Percentiles rank a stretch among this genome's conserved stretches.
Conservation (phyloP, 2,113 vertebrate species). For the Progne subis region DNA sequence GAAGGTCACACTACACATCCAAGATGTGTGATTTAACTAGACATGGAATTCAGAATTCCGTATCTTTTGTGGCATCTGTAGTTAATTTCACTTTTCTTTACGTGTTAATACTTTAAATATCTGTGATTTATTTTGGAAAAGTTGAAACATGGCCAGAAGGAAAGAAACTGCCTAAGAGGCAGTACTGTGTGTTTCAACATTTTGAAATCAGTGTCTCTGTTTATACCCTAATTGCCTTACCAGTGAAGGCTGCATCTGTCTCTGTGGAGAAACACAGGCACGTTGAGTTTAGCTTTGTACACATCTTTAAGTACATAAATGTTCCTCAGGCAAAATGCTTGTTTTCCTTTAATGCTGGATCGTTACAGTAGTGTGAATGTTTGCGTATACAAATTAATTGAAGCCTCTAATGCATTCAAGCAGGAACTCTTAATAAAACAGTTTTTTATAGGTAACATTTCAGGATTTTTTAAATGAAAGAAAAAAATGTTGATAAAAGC, state of each 20-base stretch:
- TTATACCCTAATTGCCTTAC: background rate
- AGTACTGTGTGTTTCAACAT: background rate
- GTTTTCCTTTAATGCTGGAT: constrained; percentile 8
- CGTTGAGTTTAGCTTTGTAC: background rate
- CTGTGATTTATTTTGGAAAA: background rate
- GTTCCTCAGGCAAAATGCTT: constrained; percentile 29
- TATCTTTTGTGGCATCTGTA: background rate
- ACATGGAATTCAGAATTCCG: background rate
- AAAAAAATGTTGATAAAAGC: background rate
- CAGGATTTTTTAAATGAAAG: background rate
- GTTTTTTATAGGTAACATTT: background rate
- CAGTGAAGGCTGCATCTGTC: background rate
- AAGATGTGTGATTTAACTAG: background rate
- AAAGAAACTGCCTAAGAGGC: background rate
- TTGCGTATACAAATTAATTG: background rate
- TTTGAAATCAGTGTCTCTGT: background rate
- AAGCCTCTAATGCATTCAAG: background rate
- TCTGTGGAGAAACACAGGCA: background rate
- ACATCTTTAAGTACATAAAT: background rate
- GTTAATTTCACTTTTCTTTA: background rate
- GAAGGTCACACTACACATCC: background rate
- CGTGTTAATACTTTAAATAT: background rate
- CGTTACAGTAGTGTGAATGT: background rate
- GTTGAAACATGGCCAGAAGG: background rate
- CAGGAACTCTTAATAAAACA: background rate